Base-by-base conservation (phyloP, 2,888 invertebrate genomes). In the Seira ritae region DNA sequence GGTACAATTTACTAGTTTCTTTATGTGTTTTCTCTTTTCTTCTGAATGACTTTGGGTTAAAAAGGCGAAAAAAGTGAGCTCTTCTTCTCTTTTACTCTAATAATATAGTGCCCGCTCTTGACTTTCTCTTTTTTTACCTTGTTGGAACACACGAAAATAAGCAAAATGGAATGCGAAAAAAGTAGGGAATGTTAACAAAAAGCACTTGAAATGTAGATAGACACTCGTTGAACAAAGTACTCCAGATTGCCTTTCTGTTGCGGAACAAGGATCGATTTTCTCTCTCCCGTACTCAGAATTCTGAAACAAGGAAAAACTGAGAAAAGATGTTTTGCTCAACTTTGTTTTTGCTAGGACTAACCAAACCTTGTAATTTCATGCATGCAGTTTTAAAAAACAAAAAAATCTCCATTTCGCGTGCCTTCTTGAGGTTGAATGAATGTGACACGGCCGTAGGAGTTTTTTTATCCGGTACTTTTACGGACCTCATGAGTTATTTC, bases 401-500 rank as follows among this genome's bases (percentile, higher is more conserved):
- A 20, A 31, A 60, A 55, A 77, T 77, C 69, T 70, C n/a, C 42
- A 24, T 69, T 77, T 77, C 50, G 77, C 77, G 77, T 77, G 77
- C 68, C n/a, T 66, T 20, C 23, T 22, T 66, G 66, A 66, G 20
- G 66, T 22, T 66, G 66, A 66, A 66, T 66, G 66, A 66, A 66
- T 23, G 15, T 66, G 66, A 22, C 66, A 66, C 15, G 66, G 20
- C 17, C 20, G 20, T 10, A 19, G 20, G 20, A 65, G 2, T 31
- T 31, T 31, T 31, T 31, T 31, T 31, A 31, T 31, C 31, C 31
- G 31, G 31, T 31, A 31, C 31, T 31, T 31, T 31, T 31, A 31
- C 31, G 31, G 8, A 31, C 31, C 31, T 31, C 2, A 31, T 31
- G 2, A 31, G 2, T 31, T 31, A 31, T 31, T 31, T 31, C 8